Percentiles rank a stretch among this genome's conserved stretches.
Evolutionary conservation across 92 coral and sea anemone genomes (phyloP).

Genomic region (Muricea muricata): DNA sequence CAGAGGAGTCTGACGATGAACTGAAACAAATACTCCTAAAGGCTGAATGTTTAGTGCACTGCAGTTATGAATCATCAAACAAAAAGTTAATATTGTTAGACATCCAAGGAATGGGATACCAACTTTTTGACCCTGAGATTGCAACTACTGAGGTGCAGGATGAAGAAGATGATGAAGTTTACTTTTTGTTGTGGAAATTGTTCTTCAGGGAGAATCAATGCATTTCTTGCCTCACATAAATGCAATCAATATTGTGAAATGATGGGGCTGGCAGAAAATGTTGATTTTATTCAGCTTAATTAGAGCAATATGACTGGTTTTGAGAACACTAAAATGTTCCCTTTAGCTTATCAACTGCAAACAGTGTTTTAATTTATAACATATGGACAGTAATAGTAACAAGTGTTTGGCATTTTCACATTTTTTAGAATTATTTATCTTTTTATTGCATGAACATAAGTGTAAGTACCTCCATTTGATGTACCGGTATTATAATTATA

Average conservation of each 20-base stretch:
- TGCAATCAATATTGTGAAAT: conserved; percentile 64
- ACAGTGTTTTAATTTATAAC: too few relatives aligned
- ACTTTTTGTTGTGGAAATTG: conserved; percentile 44
- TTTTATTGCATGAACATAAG: too few relatives aligned
- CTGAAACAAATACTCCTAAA: conserved; percentile 44
- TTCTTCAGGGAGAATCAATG: conserved; percentile 53
- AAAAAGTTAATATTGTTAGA: conserved; percentile 60
- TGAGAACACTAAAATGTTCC: background rate
- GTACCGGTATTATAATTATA: too few relatives aligned
- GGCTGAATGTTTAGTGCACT: conserved; percentile 70
- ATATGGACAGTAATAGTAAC: too few relatives aligned
- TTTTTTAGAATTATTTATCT: too few relatives aligned
- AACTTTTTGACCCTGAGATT: conserved; percentile 68
- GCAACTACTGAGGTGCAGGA: conserved; percentile 62
- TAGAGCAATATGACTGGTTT: background rate
- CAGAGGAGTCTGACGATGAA: conserved; percentile 55
- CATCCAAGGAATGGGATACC: conserved; percentile 62
- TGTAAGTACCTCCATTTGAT: too few relatives aligned
- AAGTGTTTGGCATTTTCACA: too few relatives aligned
- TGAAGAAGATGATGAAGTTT: conserved; percentile 51
- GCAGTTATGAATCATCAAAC: conserved; percentile 50
- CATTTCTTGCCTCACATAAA: conserved; percentile 57
- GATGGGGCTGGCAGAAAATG: conserved; percentile 39
- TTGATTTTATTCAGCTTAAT: background rate
- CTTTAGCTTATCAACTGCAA: background rate